phyloP scores from a whole-genome alignment of 2,113 vertebrate genomes.

The Hippocampus barbouri region DNA sequence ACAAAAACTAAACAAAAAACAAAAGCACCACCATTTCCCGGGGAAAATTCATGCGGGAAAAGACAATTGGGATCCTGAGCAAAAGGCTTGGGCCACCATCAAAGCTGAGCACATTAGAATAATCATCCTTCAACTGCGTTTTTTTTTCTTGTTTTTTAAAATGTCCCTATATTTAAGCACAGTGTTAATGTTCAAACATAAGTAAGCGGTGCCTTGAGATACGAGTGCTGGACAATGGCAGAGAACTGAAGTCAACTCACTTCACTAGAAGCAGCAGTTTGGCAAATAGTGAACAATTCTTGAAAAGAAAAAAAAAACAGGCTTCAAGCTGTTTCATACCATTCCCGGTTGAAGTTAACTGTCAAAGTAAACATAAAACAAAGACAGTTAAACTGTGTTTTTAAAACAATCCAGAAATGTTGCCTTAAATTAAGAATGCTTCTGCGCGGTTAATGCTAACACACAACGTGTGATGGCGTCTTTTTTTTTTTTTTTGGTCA shows the following conservation, averaged over 20 bases:
- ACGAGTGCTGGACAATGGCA: neutral
- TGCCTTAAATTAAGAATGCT: too few relatives aligned
- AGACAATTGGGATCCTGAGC: neutral
- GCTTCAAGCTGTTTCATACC: neutral
- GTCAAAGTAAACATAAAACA: neutral
- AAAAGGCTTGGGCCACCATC: neutral
- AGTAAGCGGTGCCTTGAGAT: neutral
- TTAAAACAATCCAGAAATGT: neutral
- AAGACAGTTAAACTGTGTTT: neutral
- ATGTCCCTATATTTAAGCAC: neutral
- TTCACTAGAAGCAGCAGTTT: neutral
- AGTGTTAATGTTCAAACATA: neutral
- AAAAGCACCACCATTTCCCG: neutral
- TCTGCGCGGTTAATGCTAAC: too few relatives aligned
- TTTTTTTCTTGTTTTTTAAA: neutral
- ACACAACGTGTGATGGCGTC: too few relatives aligned
- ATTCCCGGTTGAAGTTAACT: neutral
- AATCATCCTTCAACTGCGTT: neutral
- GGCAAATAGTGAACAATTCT: neutral
- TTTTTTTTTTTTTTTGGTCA: too few relatives aligned
- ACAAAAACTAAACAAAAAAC: neutral
- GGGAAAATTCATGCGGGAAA: neutral
- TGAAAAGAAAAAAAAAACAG: neutral
- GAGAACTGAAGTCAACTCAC: neutral
- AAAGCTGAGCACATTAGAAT: neutral